Percentiles rank a stretch among this genome's conserved stretches.
These are phyloP conservation scores for Tragelaphus strepsiceros DNA, from an alignment of 2,113 vertebrate genomes.

Conservation along the genomic window DNA sequence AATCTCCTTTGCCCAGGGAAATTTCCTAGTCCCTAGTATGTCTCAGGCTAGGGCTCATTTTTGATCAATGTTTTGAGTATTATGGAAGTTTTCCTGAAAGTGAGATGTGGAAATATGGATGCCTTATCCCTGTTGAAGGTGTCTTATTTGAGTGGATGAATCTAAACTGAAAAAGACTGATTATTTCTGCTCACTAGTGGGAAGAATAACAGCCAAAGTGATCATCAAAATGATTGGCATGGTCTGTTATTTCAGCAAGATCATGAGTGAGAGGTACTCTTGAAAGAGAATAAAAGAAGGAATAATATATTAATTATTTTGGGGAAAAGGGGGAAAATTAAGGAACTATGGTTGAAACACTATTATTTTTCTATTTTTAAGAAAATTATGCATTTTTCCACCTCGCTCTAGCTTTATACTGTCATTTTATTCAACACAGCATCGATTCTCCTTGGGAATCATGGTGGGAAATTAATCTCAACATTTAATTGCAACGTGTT, in stretches of 20 bases:
- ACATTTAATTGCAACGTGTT: slow-evolving; percentile 11
- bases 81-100: not conserved
- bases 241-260: slow-evolving; percentile 14
- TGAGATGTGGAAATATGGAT: not conserved
- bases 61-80: not conserved
- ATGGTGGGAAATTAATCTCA: slow-evolving; percentile 21
- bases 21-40: not conserved
- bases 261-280: not conserved
- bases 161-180: not conserved
- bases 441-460: not conserved
- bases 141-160: not conserved
- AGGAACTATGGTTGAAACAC: not conserved
- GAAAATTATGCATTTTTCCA: not conserved
- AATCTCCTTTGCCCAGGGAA: not conserved
- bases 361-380: slow-evolving; percentile 1
- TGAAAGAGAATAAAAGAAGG: not conserved
- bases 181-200: not conserved
- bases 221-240: not conserved
- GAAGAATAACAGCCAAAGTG: not conserved
- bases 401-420: not conserved
- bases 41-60: not conserved
- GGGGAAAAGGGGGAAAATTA: not conserved
- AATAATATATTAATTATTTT: not conserved
- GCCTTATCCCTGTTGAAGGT: not conserved
- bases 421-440: not conserved